These are phyloP conservation scores for Sorex araneus DNA, from an alignment of 2,113 vertebrate species.

Conservation along the genomic window DNA sequence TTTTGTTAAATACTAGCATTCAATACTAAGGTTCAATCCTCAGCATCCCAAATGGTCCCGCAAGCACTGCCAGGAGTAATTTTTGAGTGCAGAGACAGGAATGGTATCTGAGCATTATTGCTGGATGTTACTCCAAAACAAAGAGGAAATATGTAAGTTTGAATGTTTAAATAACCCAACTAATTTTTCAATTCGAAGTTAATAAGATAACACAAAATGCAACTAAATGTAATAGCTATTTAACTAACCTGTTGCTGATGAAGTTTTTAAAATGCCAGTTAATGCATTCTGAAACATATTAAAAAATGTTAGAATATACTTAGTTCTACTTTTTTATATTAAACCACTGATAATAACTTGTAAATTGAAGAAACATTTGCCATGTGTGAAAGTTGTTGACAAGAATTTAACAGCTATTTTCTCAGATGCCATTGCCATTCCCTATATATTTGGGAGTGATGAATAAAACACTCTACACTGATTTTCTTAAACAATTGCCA, in stretches of 20 bases:
- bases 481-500: slow-evolving; percentile 35
- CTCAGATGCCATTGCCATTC: slow-evolving; percentile 10
- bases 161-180: no score
- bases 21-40: no score
- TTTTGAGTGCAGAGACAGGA: no score
- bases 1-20: no score
- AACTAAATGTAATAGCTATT: neutral
- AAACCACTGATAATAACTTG: neutral
- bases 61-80: no score
- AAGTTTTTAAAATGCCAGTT: slow-evolving; percentile 32
- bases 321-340: neutral
- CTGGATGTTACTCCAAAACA: no score
- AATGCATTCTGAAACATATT: slow-evolving; percentile 33
- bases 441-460: neutral
- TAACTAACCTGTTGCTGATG: neutral
- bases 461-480: slow-evolving; percentile 46
- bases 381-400: slow-evolving; percentile 39
- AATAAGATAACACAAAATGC: neutral
- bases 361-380: neutral
- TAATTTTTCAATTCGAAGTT: neutral
- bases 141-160: no score
- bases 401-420: slow-evolving; percentile 60
- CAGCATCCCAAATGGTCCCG: no score
- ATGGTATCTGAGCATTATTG: no score
- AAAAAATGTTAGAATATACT: neutral